These are phyloP conservation scores for Prochilodus magdalenae DNA, from an alignment of 2,113 vertebrate genomes.

Conservation along the genomic window DNA sequence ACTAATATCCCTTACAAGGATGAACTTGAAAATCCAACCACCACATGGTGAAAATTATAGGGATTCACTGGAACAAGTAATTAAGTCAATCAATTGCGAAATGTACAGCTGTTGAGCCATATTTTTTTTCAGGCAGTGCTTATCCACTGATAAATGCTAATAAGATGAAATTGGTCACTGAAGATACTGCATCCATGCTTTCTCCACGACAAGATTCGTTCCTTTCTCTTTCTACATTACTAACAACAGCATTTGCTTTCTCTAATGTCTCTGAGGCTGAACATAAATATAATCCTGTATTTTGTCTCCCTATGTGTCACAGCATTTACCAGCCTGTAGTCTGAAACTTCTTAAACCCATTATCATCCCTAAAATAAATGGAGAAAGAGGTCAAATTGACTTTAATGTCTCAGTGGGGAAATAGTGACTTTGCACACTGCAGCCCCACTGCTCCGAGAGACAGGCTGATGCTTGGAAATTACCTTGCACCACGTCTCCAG, in stretches of 20 bases:
- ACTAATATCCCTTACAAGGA: neutral
- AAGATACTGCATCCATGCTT: neutral
- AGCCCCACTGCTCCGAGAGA: neutral
- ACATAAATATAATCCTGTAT: neutral
- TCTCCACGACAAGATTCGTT: neutral
- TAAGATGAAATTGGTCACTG: conserved; percentile 9
- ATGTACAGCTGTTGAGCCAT: conserved; percentile 36
- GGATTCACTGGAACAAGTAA: conserved; percentile 24
- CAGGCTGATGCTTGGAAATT: neutral
- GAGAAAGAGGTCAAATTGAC: conserved; percentile 11
- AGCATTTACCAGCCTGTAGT: neutral
- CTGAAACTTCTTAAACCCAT: neutral
- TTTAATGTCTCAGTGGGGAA: conserved; percentile 20
- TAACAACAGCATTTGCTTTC: neutral
- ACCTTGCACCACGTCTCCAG: conserved; percentile 2
- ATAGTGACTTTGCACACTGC: neutral
- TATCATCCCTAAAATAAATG: conserved; percentile 4
- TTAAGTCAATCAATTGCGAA: conserved; percentile 31
- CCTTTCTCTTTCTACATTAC: neutral
- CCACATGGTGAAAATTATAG: conserved; percentile 14
- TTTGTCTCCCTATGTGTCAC: neutral
- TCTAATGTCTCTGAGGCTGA: neutral
- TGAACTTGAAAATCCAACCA: conserved; percentile 2
- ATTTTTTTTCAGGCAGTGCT: conserved; percentile 15
- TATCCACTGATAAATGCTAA: conserved; percentile 32